Percentiles rank a stretch among this genome's conserved stretches.
phyloP scores from a whole-genome alignment of 2,888 invertebrate genomes.

The Dysmachus trigonus region DNA sequence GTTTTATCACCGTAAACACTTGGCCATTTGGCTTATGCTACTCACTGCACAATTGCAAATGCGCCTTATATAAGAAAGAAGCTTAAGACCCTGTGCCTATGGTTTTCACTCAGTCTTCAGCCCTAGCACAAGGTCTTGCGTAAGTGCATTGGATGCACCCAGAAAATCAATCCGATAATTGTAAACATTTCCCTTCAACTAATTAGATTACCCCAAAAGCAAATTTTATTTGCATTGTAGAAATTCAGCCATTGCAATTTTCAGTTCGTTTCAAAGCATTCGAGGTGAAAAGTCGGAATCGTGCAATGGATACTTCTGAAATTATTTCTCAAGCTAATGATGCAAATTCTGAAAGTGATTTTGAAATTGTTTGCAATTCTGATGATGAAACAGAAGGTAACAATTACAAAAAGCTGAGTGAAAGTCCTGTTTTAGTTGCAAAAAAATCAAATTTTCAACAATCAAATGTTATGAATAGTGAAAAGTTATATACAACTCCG shows the following conservation, averaged over 20 bases:
- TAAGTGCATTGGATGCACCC: not conserved
- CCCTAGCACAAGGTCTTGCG: not conserved
- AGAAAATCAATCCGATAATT: slow-evolving; percentile 18
- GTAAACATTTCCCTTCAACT: slow-evolving; percentile 5
- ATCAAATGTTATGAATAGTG: not conserved
- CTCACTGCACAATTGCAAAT: not conserved
- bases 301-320: not conserved
- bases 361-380: slow-evolving; percentile 47
- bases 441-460: not conserved
- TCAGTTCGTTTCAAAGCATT: not conserved
- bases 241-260: not conserved
- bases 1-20: not conserved
- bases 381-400: slow-evolving; percentile 39
- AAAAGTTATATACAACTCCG: not conserved
- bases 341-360: slow-evolving; percentile 46
- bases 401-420: slow-evolving; percentile 15
- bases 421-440: not conserved
- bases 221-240: not conserved
- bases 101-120: not conserved
- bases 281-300: not conserved
- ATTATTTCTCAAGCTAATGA: not conserved
- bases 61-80: not conserved
- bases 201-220: slow-evolving; percentile 23
- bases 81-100: not conserved
- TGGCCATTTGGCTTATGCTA: not conserved